Percentiles rank a stretch among this genome's conserved stretches.
These are phyloP conservation scores for Brachypterus glaber DNA, from an alignment of 2,888 invertebrate species.

Conservation along the genomic window DNA sequence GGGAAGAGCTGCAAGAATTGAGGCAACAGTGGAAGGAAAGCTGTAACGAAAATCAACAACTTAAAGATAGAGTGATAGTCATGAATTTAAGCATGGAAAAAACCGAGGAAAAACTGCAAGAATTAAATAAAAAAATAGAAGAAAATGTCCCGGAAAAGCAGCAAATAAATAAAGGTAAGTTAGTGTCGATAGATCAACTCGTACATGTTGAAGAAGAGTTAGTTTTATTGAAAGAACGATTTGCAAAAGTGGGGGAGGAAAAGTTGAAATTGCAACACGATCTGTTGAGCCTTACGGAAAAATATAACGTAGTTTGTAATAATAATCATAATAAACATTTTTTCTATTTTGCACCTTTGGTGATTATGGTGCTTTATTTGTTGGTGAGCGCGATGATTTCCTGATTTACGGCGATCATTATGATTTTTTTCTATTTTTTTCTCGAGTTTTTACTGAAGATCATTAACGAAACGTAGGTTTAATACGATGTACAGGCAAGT, in stretches of 20 bases:
- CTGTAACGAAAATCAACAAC: constrained; percentile 42
- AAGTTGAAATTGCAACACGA: constrained; percentile 52
- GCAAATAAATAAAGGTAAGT: constrained; percentile 12
- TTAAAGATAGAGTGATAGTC: constrained; percentile 36
- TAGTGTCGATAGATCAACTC: constrained; percentile 42
- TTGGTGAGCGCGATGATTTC: constrained; percentile 50
- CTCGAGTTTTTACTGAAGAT: constrained; percentile 37
- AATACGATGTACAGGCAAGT: too few relatives aligned
- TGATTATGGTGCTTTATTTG: constrained; percentile 51
- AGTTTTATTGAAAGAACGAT: constrained; percentile 62
- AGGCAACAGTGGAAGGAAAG: constrained; percentile 43
- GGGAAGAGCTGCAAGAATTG: constrained; percentile 31
- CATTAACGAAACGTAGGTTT: constrained; percentile 31
- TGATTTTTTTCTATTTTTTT: constrained; percentile 38
- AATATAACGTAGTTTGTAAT: constrained; percentile 49
- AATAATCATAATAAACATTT: constrained; percentile 51
- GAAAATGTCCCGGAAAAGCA: constrained; percentile 23
- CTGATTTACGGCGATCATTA: constrained; percentile 50
- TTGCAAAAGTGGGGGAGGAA: constrained; percentile 55
- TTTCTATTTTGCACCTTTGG: constrained; percentile 50
- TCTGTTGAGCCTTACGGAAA: constrained; percentile 49
- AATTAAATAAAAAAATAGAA: constrained; percentile 8
- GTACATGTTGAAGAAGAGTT: constrained; percentile 63
- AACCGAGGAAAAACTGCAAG: constrained; percentile 15
- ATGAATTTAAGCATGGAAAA: constrained; percentile 24